phyloP scores from a whole-genome alignment of 2,113 vertebrate genomes.

The Platycercus adscitus region DNA sequence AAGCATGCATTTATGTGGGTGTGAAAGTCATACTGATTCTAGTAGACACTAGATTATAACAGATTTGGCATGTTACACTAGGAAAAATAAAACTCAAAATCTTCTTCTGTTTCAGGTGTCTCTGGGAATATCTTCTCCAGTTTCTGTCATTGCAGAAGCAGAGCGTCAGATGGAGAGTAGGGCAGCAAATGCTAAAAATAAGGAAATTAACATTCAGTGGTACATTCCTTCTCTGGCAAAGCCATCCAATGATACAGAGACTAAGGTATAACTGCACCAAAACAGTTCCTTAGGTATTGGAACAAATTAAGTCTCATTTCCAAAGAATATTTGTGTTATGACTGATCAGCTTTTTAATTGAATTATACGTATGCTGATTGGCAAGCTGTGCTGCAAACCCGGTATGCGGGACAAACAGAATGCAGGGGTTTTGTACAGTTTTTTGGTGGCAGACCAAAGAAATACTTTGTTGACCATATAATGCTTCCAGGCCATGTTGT shows the following conservation, averaged over 20 bases:
- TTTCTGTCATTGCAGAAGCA: background rate
- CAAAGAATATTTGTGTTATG: background rate
- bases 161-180: background rate
- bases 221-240: slow-evolving; percentile 73
- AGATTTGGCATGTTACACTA: background rate
- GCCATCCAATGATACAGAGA: slow-evolving; percentile 33
- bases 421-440: background rate
- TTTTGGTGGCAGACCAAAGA: background rate
- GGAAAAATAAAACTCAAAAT: background rate
- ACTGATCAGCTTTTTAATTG: background rate
- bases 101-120: slow-evolving; percentile 30
- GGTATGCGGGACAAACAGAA: background rate
- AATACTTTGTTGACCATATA: background rate
- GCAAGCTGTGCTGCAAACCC: background rate
- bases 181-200: slow-evolving; percentile 48
- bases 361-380: background rate
- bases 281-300: background rate
- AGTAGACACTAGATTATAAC: background rate
- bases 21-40: background rate
- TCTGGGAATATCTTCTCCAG: background rate
- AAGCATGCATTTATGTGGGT: background rate
- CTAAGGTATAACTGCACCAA: slow-evolving; percentile 69
- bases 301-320: background rate
- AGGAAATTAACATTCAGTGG: slow-evolving; percentile 82
- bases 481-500: background rate